Conservation (phyloP, 1,140 invertebrate genomes). For the Tetramorium alpestre region DNA sequence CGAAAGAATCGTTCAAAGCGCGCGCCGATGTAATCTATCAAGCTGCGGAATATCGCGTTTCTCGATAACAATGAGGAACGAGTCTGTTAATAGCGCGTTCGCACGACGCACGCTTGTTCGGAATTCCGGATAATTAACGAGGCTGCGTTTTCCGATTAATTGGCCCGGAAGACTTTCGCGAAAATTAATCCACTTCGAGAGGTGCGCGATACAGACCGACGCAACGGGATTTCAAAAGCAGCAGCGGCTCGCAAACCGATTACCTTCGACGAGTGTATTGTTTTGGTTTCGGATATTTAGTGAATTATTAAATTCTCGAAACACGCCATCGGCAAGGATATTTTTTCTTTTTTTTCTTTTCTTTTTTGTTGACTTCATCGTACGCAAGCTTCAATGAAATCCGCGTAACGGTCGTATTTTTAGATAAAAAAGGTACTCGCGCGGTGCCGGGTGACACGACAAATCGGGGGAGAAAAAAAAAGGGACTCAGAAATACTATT, state of each 20-base stretch:
- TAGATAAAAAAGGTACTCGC: neutral
- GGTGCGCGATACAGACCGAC: neutral
- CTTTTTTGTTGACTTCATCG: neutral
- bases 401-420: slow-evolving; percentile 5
- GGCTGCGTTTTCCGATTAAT: slow-evolving; percentile 40
- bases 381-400: neutral
- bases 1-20: neutral
- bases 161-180: slow-evolving; percentile 40
- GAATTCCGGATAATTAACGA: slow-evolving; percentile 51
- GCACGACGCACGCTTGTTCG: slow-evolving; percentile 14
- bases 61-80: slow-evolving; percentile 40
- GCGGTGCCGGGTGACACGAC: neutral
- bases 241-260: neutral
- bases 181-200: slow-evolving; percentile 18
- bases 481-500: neutral
- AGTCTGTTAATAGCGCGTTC: slow-evolving; percentile 9
- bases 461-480: neutral
- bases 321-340: neutral
- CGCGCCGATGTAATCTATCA: neutral
- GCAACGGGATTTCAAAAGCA: slow-evolving; percentile 24
- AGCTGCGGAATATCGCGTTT: slow-evolving; percentile 37
- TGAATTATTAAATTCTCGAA: neutral
- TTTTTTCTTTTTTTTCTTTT: neutral
- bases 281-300: neutral
- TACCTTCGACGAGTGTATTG: neutral